phyloP scores from a whole-genome alignment of 2,888 invertebrate genomes.

The Neoascia interrupta region DNA sequence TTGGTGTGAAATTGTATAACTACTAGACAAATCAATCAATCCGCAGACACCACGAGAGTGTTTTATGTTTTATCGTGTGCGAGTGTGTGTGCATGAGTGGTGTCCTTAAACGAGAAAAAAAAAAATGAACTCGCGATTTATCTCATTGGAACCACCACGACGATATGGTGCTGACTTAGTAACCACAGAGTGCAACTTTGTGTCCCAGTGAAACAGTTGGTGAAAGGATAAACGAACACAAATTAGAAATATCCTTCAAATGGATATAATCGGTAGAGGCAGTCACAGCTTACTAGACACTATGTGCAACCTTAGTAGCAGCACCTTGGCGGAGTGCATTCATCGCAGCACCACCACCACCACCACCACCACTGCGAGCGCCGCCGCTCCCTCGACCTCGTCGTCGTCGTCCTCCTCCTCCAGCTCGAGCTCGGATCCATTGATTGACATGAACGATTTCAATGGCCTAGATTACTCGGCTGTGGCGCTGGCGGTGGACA shows the following conservation, averaged over 20 bases:
- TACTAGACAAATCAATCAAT: slow-evolving; percentile 69
- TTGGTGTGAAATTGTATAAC: slow-evolving; percentile 65
- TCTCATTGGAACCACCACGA: slow-evolving; percentile 1
- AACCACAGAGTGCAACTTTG: slow-evolving; percentile 20
- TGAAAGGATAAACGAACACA: neutral
- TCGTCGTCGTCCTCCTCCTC: slow-evolving; percentile 33
- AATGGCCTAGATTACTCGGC: slow-evolving; percentile 69
- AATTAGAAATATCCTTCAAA: slow-evolving; percentile 1
- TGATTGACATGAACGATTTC: slow-evolving; percentile 68
- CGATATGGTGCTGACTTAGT: slow-evolving; percentile 18
- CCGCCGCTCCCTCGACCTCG: slow-evolving; percentile 23
- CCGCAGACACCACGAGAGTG: slow-evolving; percentile 47
- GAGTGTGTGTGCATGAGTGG: slow-evolving; percentile 3
- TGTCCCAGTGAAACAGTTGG: neutral
- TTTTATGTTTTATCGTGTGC: slow-evolving; percentile 31
- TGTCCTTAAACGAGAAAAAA: neutral
- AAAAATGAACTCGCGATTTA: slow-evolving; percentile 45
- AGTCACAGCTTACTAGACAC: slow-evolving; percentile 48
- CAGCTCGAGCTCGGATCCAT: slow-evolving; percentile 58
- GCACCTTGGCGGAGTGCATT: slow-evolving; percentile 66
- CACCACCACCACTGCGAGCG: slow-evolving; percentile 46
- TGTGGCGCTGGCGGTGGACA: slow-evolving; percentile 65
- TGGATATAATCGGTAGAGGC: slow-evolving; percentile 52
- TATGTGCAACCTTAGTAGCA: slow-evolving; percentile 64
- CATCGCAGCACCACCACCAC: slow-evolving; percentile 41